phyloP scores from a whole-genome alignment of 2,888 invertebrate genomes.

The Sinohyriopsis cumingii region DNA sequence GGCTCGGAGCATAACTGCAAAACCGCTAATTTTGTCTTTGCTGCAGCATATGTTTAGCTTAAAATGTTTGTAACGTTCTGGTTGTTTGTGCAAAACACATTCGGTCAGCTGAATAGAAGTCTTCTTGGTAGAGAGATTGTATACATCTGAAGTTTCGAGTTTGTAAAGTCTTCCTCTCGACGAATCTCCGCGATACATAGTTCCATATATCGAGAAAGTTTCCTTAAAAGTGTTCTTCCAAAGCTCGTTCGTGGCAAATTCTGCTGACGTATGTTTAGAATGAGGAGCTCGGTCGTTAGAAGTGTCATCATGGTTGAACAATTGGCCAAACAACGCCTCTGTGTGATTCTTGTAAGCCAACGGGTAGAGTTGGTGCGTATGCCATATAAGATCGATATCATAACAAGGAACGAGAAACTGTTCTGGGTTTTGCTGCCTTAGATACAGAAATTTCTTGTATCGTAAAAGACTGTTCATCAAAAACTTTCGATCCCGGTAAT shows the following conservation, averaged over 20 bases:
- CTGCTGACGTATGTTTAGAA: conserved; percentile 70
- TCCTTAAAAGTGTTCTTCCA: conserved; percentile 71
- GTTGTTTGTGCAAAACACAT: too few relatives aligned
- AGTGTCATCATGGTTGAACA: conserved; percentile 73
- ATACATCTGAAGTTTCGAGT: conserved; percentile 56
- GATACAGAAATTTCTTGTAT: conserved; percentile 70
- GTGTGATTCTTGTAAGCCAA: conserved; percentile 55
- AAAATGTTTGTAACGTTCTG: too few relatives aligned
- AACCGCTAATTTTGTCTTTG: too few relatives aligned
- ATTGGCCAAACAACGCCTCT: conserved; percentile 38
- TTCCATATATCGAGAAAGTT: conserved; percentile 68
- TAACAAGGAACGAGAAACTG: conserved; percentile 74
- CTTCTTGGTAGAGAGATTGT: conserved; percentile 47
- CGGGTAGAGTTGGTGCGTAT: conserved; percentile 72
- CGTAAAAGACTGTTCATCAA: conserved; percentile 67
- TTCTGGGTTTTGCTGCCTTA: conserved; percentile 69
- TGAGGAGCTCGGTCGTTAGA: conserved; percentile 71
- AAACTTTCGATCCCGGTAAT: conserved; percentile 71
- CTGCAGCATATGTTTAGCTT: too few relatives aligned
- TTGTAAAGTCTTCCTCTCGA: conserved; percentile 68
- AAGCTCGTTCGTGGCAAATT: conserved; percentile 69
- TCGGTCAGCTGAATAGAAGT: conserved; percentile 13
- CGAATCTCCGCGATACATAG: conserved; percentile 73
- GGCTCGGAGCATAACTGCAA: too few relatives aligned
- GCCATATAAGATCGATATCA: conserved; percentile 74